Base-by-base conservation (phyloP, 2,888 invertebrate species). In the Flexamia atlantica region DNA sequence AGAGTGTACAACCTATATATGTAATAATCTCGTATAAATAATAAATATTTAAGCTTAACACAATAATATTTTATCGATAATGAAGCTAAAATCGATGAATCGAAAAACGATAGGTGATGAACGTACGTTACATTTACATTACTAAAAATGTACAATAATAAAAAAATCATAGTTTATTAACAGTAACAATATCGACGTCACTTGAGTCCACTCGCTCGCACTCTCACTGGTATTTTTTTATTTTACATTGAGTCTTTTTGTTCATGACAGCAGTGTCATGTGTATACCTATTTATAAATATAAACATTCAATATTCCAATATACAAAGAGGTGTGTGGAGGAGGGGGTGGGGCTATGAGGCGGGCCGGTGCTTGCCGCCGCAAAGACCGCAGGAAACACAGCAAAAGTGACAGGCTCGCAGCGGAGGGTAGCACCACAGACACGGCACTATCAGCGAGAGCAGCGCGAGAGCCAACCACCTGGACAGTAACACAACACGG, bases 401-500 rank as follows among this genome's bases (percentile, higher is more conserved):
- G 88, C 96, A 95, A 91, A 94, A 93, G 91, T 98, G 97, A 89
- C 95, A 95, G 88, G 96, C 94, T 88, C 95, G 94, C 86, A 98
- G 92, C 85, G 97, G 97, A 88, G 95, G 94, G 92, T 98, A 98
- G 91, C 97, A 96, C 93, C 98, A 98, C 88, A 99, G 92, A 91
- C 98, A 98, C 87, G 98, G 98, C 89, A 98, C 95, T 88, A 98
- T 91, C 86, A 98, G 91, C 85, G 97, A 96, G 82, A 98, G 93
- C 85, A 98, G 92, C 36, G 97, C 94, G 87, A 98, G 91, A 84
- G 97, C 96, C 87, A 96, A 90, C 98, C 98, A 98, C 91, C 64
- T 64, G 30, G 28, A 14, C 25, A 28, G 30, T 5, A 50, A n/a
- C 23, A 53, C 20, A 20, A 53, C 53, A 53, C 14, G 23, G 40